Evolutionary conservation across 2,888 invertebrate genomes (phyloP).

Genomic region (Tinea pellionella): DNA sequence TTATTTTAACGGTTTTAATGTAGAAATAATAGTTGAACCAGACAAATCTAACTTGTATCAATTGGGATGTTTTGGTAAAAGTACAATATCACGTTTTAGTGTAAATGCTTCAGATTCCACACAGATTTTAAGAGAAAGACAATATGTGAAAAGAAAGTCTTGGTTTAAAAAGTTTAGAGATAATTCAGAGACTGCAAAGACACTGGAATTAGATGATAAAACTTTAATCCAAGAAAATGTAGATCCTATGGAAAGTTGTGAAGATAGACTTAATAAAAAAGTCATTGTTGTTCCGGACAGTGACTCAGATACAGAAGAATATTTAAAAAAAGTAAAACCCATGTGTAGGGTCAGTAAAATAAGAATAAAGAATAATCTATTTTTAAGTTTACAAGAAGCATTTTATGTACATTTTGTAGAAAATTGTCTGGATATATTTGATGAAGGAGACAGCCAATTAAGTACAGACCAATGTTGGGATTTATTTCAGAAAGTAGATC

Average conservation of each 20-base stretch:
- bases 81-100: constrained; percentile 71
- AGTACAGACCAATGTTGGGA: constrained; percentile 67
- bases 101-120: constrained; percentile 52
- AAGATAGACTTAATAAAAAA: constrained; percentile 22
- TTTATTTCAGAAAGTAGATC: constrained; percentile 67
- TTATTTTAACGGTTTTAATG: constrained; percentile 74
- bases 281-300: constrained; percentile 74
- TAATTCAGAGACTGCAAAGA: constrained; percentile 17
- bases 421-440: constrained; percentile 73
- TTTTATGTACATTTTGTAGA: constrained; percentile 78
- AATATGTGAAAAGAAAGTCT: constrained; percentile 68
- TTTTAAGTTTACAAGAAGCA: constrained; percentile 81
- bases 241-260: neutral
- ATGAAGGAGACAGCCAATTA: constrained; percentile 59
- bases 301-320: constrained; percentile 73
- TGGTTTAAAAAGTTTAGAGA: constrained; percentile 59
- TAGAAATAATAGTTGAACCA: constrained; percentile 70
- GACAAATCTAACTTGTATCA: constrained; percentile 73
- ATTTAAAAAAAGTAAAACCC: constrained; percentile 70
- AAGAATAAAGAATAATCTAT: constrained; percentile 71
- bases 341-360: constrained; percentile 70
- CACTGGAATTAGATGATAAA: constrained; percentile 13
- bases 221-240: neutral
- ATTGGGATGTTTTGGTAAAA: constrained; percentile 84
- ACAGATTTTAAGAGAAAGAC: constrained; percentile 69